Base-by-base conservation (phyloP, 2,797 vertebrate species). In the Hylomyscus alleni region DNA sequence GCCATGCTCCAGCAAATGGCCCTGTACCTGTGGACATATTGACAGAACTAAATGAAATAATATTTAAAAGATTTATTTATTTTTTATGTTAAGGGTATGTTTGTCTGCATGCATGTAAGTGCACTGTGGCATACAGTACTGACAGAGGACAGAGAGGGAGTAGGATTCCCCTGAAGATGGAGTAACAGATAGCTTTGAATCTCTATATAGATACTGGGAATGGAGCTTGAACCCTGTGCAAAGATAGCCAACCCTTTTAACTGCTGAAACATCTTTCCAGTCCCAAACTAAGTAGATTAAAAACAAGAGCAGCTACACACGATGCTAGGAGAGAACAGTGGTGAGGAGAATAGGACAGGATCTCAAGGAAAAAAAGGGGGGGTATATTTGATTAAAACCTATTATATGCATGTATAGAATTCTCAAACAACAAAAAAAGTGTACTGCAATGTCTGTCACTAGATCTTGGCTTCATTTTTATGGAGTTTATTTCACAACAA, bases 391-490 rank as follows among this genome's bases (percentile, higher is more conserved):
- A 29, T 62, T 12, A 82, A 82, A 82, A 3, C 34, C 24, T 58
- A n/a, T 72, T 72, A 37, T 19, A 72, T 37, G 34, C 69, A 40
- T 40, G 37, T 54, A 58, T 24, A 24, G 56, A 81, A 58, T 58
- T 80, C 50, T 58, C 20, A 58, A 80, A 5, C 19, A 54, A n/a
- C 1, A 54, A 54, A 80, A 54, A 54, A 54, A 58, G n/a, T 56
- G 54, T 26, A 58, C 40, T 82, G 24, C 7, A 40, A 87, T 87
- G 19, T 20, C 52, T 65, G n/a, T 60, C 50, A 34, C 52, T 29
- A 65, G 78, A 82, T 78, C 91, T 62, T 54, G 50, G 22, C 34
- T 95, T 88, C 29, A 67, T 58, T 87, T 81, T 37, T 26, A 62
- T 6, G 44, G 50, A n/a, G 40, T 52, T 95, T 87, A 78, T 83